Percentiles rank a stretch among this genome's conserved stretches.
These are phyloP conservation scores for Pachycephala philippinensis DNA, from an alignment of 2,113 vertebrate genomes.

Conservation along the genomic window DNA sequence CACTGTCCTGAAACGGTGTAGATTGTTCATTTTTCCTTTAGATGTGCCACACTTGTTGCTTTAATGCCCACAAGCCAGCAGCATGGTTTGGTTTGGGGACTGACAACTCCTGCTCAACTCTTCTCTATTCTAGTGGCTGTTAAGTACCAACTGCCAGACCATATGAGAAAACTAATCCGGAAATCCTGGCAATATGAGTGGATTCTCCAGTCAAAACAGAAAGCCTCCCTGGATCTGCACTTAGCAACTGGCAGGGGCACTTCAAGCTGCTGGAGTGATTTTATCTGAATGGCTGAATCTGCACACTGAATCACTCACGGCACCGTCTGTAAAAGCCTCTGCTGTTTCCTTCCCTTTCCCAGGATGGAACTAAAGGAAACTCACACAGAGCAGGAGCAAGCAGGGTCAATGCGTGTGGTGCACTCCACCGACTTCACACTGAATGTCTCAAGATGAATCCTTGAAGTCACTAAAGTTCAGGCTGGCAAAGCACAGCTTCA, in stretches of 20 bases:
- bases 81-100: background rate
- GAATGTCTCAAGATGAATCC: background rate
- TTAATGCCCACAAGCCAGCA: background rate
- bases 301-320: background rate
- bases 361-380: background rate
- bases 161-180: background rate
- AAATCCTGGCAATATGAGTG: background rate
- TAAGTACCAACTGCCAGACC: background rate
- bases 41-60: background rate
- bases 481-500: background rate
- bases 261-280: background rate
- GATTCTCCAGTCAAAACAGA: conserved; percentile 43
- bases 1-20: background rate
- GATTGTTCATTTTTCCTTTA: background rate
- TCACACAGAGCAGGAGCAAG: background rate
- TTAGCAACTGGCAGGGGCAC: background rate
- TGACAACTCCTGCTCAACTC: background rate
- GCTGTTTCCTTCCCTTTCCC: background rate
- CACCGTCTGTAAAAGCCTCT: background rate
- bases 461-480: background rate
- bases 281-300: background rate
- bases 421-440: background rate
- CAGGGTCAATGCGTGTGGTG: background rate
- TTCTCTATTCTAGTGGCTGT: background rate
- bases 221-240: background rate